Evolutionary conservation across 2,113 vertebrate species (phyloP), one percentile per base, ranked within the genome.

Genomic region (Bettongia penicillata): DNA sequence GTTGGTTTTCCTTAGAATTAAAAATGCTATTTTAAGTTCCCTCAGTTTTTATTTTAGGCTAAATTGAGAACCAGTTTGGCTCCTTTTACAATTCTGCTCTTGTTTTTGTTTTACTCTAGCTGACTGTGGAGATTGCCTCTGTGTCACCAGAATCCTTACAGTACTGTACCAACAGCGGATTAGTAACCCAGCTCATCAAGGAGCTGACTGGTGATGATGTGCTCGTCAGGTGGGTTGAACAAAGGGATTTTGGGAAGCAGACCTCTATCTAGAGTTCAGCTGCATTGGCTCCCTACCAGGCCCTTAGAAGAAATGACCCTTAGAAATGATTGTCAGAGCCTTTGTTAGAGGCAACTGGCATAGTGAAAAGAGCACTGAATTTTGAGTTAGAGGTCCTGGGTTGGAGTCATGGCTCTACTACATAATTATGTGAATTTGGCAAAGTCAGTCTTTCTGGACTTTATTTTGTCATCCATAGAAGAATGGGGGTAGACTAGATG

Each of bases 141-240:
- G 98, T 98, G 89, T 99, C 99, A 49, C 98, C 99, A 52, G 99
- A 99, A 91, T 99, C 99, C 0, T 98, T 99, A 9, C 99, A 98
- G 93, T 99, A 99, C 98, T 99, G 99, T 89, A 98, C 98, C 53
- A 99, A 97, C 97, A 99, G 99, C 93, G 98, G 99, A 16, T 97
- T 99, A 12, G 97, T 99, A 61, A 97, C 99, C 3, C 99, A 99
- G 97, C 98, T 99, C 53, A 98, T 99, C 53, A 98, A 97, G 48
- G 99, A 99, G 94, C 98, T 99, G 97, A 99, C 99, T 2, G 99
- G 99, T 94, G 99, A 99, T 0, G 99, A 99, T 90, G 95, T 99
- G 4, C 98, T 99, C 47, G 98, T 99, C 98, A 99, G 99, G 99
- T 99, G 92, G 0, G 98, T 98, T 90, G 47, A 37, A 0, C 19